These are phyloP conservation scores for Drosophila sp. DNA, from an alignment of 1,140 invertebrate species.

Conservation along the genomic window DNA sequence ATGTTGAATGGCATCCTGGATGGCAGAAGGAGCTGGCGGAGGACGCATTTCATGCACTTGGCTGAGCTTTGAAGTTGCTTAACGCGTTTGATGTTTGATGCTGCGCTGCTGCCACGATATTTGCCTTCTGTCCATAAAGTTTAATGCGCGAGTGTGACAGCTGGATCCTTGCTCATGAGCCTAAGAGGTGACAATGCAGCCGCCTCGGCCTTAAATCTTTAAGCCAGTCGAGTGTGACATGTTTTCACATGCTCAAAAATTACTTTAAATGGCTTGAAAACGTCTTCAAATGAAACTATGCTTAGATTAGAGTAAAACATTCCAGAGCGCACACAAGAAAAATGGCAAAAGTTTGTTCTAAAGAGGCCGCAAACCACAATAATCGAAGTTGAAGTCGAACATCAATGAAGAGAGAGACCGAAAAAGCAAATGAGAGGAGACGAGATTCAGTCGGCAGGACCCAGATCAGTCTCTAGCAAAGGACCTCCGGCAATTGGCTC, in stretches of 20 bases:
- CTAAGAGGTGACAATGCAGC: conserved; percentile 30
- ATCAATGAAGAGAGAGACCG: conserved; percentile 28
- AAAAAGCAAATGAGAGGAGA: neutral
- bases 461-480: conserved; percentile 22
- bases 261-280: neutral
- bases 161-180: conserved; percentile 29
- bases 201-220: conserved; percentile 19
- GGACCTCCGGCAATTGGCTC: conserved; percentile 10
- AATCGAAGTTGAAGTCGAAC: conserved; percentile 68
- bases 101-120: conserved; percentile 6
- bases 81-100: conserved; percentile 74
- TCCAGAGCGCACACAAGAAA: conserved; percentile 35
- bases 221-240: conserved; percentile 9
- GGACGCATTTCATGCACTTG: conserved; percentile 73
- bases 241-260: neutral
- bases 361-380: conserved; percentile 46
- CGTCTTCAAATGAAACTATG: neutral
- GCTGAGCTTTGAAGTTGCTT: conserved; percentile 76
- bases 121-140: conserved; percentile 42
- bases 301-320: conserved; percentile 1
- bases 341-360: conserved; percentile 57
- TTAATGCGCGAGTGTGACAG: conserved; percentile 60
- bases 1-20: conserved; percentile 63
- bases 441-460: neutral
- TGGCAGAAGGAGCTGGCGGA: neutral